A percentile compares a stretch with the other conserved stretches of the same genome.
These are phyloP conservation scores for Acanthopagrus latus DNA, from an alignment of 2,797 vertebrate genomes.

Conservation along the genomic window DNA sequence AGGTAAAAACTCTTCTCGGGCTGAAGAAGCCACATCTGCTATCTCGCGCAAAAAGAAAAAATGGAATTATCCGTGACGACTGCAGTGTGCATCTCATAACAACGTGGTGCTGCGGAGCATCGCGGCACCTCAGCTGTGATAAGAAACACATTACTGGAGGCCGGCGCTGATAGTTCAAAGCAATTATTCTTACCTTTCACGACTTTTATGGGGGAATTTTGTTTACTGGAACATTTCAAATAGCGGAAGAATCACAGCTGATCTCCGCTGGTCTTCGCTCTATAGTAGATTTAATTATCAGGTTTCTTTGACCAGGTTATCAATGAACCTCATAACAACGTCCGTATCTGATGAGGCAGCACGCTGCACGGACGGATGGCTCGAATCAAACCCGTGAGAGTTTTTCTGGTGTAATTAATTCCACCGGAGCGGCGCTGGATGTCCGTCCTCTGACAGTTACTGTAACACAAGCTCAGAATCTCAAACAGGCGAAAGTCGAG, in stretches of 20 bases:
- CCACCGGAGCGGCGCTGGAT: slow-evolving; percentile 4
- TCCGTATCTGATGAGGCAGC: slow-evolving; percentile 53
- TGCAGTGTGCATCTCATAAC: slow-evolving; percentile 53
- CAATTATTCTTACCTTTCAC: slow-evolving; percentile 45
- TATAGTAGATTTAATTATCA: slow-evolving; percentile 47
- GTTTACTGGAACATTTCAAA: slow-evolving; percentile 26
- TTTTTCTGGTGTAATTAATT: slow-evolving; percentile 50
- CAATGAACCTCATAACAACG: slow-evolving; percentile 33
- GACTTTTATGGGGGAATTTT: slow-evolving; percentile 20
- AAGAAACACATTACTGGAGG: slow-evolving; percentile 53
- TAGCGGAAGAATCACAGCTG: slow-evolving; percentile 18
- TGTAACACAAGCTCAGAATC: slow-evolving; percentile 40
- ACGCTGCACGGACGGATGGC: slow-evolving; percentile 47
- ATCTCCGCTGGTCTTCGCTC: not conserved
- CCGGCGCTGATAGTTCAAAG: slow-evolving; percentile 35
- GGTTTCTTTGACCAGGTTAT: slow-evolving; percentile 27
- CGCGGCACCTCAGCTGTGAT: slow-evolving; percentile 30
- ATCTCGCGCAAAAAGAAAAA: slow-evolving; percentile 12
- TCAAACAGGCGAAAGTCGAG: slow-evolving; percentile 19
- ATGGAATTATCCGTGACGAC: slow-evolving; percentile 37
- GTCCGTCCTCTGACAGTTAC: slow-evolving; percentile 23
- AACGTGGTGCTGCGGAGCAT: slow-evolving; percentile 9
- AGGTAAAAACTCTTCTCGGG: slow-evolving; percentile 5
- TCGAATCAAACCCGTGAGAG: slow-evolving; percentile 23
- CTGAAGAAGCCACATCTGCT: slow-evolving; percentile 5